Evolutionary conservation across 2,888 invertebrate species (phyloP), one percentile per base, ranked within the genome.

Genomic region (Stenodera caucasica): DNA sequence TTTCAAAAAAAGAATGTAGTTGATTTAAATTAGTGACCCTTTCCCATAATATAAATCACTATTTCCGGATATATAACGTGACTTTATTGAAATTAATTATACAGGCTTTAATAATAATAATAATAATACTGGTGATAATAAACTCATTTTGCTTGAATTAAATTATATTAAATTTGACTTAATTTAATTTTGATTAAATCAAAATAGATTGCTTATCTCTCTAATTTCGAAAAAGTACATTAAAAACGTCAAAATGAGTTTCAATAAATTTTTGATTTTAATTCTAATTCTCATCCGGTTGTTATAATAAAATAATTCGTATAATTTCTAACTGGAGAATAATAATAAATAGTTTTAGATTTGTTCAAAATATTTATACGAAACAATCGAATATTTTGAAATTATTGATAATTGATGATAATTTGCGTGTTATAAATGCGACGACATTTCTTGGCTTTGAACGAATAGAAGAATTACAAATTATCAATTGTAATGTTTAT

Each of bases 401-500:
- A 32, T 35, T 62, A 23, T n/a, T 55, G 12, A 21, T 61, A n/a
- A 21, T 29, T 51, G 51, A 61, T 49, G 32, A 33, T 37, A 55
- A 61, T 54, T 49, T 58, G 35, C 49, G 37, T 12, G 29, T 26
- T 30, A 55, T 61, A 26, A 40, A 33, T 26, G 32, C 55, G n/a
- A 26, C 21, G 37, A 61, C 58, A 52, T 55, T 61, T 33, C 29
- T 21, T 18, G 35, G 55, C 11, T 58, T 58, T 49, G 49, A 40
- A 30, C 40, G 55, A n/a, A 30, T 61, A 11, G 37, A 58, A 61
- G 35, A 55, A 53, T 55, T 61, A 35, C 33, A 55, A 45, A 53
- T 61, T 30, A 37, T 61, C n/a, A 63, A 63, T 37, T 63, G 55
- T 18, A 33, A 37, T 49, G 49, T 63, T 26, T 32, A 21, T 40